Evolutionary conservation across 2,888 invertebrate genomes (phyloP).

Genomic region (Fragum fragum): DNA sequence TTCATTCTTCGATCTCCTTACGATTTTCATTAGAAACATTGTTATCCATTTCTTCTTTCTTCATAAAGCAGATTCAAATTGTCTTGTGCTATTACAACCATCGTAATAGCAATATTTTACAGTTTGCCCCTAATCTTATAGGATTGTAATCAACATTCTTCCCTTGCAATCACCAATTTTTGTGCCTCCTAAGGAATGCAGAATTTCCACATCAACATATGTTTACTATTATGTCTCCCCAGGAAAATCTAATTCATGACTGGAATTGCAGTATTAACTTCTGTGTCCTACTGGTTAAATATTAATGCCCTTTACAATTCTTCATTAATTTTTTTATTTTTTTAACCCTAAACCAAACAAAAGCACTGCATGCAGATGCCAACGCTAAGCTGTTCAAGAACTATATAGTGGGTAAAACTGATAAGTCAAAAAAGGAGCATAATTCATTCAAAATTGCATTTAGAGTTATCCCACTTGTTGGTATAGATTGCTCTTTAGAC

Average conservation of each 20-base stretch:
- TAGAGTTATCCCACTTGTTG: no score
- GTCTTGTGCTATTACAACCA: not conserved
- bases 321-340: no score
- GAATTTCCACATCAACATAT: not conserved
- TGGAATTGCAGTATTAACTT: conserved; percentile 3
- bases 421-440: no score
- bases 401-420: no score
- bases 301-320: no score
- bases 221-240: conserved; percentile 9
- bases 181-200: conserved; percentile 1
- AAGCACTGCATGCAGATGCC: no score
- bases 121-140: not conserved
- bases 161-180: conserved; percentile 18
- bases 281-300: no score
- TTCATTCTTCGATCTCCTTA: not conserved
- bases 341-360: no score
- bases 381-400: no score
- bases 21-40: not conserved
- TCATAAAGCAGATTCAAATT: not conserved
- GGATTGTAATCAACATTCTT: conserved; percentile 26
- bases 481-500: no score
- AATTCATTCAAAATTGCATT: no score
- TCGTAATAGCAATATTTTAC: not conserved
- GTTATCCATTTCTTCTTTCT: not conserved
- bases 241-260: conserved; percentile 18